These are phyloP conservation scores for Amphibalanus amphitrite DNA, from an alignment of 1,140 invertebrate species.

Conservation along the genomic window DNA sequence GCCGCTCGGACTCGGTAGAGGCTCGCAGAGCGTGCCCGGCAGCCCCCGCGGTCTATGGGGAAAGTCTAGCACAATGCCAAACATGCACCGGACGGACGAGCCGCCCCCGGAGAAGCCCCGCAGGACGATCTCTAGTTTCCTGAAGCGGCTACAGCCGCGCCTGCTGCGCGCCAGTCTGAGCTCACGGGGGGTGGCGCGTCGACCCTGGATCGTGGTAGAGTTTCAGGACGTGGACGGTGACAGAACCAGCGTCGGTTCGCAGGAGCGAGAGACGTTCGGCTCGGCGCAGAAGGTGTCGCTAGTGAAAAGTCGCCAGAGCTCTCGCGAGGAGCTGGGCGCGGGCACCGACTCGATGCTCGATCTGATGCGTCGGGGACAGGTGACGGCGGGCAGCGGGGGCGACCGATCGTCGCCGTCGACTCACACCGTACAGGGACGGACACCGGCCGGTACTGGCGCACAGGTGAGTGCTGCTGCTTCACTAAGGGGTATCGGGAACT, in stretches of 20 bases:
- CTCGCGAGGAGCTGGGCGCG: neutral
- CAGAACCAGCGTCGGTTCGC: neutral
- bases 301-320: neutral
- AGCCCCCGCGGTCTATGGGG: neutral
- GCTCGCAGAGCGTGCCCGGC: neutral
- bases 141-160: neutral
- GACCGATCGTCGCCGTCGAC: too few relatives aligned
- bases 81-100: neutral
- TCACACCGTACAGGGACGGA: too few relatives aligned
- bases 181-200: neutral
- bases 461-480: too few relatives aligned
- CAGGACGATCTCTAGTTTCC: neutral
- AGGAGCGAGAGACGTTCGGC: neutral
- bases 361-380: neutral
- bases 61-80: neutral
- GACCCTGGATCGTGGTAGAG: neutral
- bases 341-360: neutral
- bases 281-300: neutral
- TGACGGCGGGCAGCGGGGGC: neutral
- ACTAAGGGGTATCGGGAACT: too few relatives aligned
- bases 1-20: neutral
- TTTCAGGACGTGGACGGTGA: neutral
- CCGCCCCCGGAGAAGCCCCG: neutral
- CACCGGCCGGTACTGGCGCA: too few relatives aligned
- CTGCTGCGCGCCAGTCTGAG: neutral